These are phyloP conservation scores for Piezodorus guildinii DNA, from an alignment of 1,140 invertebrate species.

Conservation along the genomic window DNA sequence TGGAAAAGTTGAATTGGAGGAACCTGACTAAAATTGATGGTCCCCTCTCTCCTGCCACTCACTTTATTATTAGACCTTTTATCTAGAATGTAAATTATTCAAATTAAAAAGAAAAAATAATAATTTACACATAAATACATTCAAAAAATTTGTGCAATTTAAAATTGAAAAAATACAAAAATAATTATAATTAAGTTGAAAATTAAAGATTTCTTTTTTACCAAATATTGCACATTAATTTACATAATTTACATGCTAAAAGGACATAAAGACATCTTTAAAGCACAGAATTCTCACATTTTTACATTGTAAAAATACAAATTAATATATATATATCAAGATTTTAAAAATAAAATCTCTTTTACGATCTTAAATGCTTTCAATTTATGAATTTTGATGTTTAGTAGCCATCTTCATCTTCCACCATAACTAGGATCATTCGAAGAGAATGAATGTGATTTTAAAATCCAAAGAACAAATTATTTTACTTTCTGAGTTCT, in stretches of 20 bases:
- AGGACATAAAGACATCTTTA: background rate
- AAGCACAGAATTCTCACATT: background rate
- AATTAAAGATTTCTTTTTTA: background rate
- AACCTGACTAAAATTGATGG: no score
- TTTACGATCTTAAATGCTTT: background rate
- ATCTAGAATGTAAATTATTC: no score
- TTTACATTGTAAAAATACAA: background rate
- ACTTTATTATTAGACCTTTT: no score
- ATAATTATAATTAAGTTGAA: background rate
- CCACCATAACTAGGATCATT: no score
- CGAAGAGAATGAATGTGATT: no score
- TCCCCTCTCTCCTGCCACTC: no score
- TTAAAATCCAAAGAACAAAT: background rate
- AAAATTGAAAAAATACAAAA: background rate
- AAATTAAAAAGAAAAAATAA: no score
- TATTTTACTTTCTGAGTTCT: conserved; percentile 37
- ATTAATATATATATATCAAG: background rate
- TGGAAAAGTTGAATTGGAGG: no score
- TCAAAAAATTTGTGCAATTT: no score
- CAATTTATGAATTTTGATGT: no score
- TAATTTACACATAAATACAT: no score
- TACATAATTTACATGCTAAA: background rate
- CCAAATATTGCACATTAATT: background rate
- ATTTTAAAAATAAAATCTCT: conserved; percentile 6
- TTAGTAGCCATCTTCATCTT: no score